Evolutionary conservation across 2,113 vertebrate genomes (phyloP).

Genomic region (Onychostruthus taczanowskii): DNA sequence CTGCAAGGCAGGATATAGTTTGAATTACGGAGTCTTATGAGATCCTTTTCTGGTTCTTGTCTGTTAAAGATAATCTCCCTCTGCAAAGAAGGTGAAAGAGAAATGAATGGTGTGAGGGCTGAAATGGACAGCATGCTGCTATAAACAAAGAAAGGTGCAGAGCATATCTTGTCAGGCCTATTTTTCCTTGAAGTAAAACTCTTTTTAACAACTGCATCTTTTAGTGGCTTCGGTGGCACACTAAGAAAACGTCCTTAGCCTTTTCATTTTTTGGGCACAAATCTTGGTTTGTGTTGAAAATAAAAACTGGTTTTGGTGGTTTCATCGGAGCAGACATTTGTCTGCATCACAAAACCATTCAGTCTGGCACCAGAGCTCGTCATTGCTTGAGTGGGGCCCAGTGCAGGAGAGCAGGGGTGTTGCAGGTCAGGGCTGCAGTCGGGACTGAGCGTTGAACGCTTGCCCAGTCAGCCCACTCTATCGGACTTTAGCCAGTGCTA

Average conservation of each 20-base stretch:
- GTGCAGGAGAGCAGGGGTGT: conserved; percentile 52
- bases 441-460: conserved; percentile 49
- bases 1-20: neutral
- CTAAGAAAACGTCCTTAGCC: neutral
- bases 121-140: neutral
- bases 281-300: conserved; percentile 16
- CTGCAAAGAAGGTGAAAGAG: neutral
- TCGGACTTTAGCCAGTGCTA: conserved; percentile 62
- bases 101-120: neutral
- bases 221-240: neutral
- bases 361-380: conserved; percentile 37
- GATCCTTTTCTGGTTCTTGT: neutral
- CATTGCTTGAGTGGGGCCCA: conserved; percentile 59
- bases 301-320: conserved; percentile 35
- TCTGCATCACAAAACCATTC: conserved; percentile 46
- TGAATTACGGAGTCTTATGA: neutral
- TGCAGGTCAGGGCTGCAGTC: conserved; percentile 63
- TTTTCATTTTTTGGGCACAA: conserved; percentile 15
- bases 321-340: conserved; percentile 39
- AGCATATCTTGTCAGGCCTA: neutral
- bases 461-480: conserved; percentile 57
- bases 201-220: neutral
- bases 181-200: neutral
- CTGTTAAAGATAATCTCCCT: neutral
- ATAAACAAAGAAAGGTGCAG: neutral